Evolutionary conservation across 1,140 invertebrate species (phyloP).

Genomic region (Archegozetes longisetosus): DNA sequence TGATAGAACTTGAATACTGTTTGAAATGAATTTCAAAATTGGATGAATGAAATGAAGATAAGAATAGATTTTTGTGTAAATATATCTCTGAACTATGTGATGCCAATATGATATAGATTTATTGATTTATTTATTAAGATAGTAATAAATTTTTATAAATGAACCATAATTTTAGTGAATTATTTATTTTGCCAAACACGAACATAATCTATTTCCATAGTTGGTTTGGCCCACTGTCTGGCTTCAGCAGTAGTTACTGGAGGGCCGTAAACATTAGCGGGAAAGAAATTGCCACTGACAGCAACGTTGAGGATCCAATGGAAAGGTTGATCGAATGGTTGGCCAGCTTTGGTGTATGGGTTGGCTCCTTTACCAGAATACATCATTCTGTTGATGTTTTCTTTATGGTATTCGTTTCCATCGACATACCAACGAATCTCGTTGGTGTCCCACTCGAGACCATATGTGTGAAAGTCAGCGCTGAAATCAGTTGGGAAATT

Average conservation of each 20-base stretch:
- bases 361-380: conserved; percentile 5
- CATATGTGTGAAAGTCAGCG: conserved; percentile 26
- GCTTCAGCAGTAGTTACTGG: background rate
- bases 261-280: background rate
- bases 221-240: background rate
- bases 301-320: conserved; percentile 21
- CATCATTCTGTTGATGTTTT: background rate
- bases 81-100: too few relatives aligned
- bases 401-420: background rate
- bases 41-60: too few relatives aligned
- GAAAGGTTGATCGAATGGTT: conserved; percentile 19
- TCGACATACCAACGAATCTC: conserved; percentile 22
- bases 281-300: background rate
- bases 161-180: too few relatives aligned
- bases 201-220: background rate
- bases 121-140: too few relatives aligned
- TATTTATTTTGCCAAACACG: background rate
- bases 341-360: conserved; percentile 6
- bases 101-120: too few relatives aligned
- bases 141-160: too few relatives aligned
- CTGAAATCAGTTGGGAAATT: background rate
- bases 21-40: too few relatives aligned
- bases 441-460: conserved; percentile 25
- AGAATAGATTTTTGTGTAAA: too few relatives aligned
- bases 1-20: too few relatives aligned